Conservation (phyloP, 2,113 vertebrate genomes). For the Toxotes jaculatrix region DNA sequence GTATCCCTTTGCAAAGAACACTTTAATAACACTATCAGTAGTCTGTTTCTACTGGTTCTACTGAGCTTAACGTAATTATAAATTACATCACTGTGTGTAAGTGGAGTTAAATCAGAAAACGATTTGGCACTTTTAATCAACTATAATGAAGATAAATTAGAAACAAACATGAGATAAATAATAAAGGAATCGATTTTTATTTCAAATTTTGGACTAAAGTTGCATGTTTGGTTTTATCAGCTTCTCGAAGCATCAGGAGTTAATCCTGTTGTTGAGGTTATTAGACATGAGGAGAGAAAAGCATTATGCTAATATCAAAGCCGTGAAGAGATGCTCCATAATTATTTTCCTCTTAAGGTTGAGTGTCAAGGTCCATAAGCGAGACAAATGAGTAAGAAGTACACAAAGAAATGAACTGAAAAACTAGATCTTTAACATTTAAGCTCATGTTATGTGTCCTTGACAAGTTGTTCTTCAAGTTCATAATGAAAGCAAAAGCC, state of each 20-base stretch:
- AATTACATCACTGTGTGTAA: constrained; percentile 9
- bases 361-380: constrained; percentile 8
- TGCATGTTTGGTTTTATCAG: constrained; percentile 19
- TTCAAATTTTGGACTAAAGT: constrained; percentile 2
- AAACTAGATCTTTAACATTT: constrained; percentile 31
- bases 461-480: constrained; percentile 38
- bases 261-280: constrained; percentile 49
- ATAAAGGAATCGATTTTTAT: constrained; percentile 17
- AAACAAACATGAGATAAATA: constrained; percentile 14
- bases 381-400: constrained; percentile 33
- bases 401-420: constrained; percentile 34
- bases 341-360: constrained; percentile 45
- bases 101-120: constrained; percentile 34
- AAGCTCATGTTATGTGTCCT: constrained; percentile 23
- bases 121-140: constrained; percentile 25
- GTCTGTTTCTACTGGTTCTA: constrained; percentile 26
- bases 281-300: constrained; percentile 42
- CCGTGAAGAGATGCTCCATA: constrained; percentile 17
- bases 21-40: background rate
- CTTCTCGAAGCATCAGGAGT: constrained; percentile 25
- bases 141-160: constrained; percentile 19
- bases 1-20: background rate
- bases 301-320: constrained; percentile 43
- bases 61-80: constrained; percentile 10
- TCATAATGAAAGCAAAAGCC: constrained; percentile 42